Base-by-base conservation (phyloP, 2,113 vertebrate species). In the Datnioides undecimradiatus region DNA sequence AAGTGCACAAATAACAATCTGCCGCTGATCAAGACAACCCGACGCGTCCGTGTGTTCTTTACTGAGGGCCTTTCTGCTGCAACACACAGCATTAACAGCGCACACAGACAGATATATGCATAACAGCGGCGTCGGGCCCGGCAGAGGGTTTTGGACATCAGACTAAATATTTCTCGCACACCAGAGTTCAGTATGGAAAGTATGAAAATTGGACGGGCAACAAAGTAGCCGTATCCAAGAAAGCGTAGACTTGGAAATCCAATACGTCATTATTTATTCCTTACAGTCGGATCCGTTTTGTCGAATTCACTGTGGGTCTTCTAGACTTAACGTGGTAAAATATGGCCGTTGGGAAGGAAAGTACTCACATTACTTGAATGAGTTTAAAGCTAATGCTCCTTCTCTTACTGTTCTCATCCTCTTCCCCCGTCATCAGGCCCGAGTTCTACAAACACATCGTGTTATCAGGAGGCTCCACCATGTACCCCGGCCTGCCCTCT, bases 391-490 rank as follows among this genome's bases (percentile, higher is more conserved):
- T n/a, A n/a, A 8, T 25, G 4, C 5, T 8, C 1, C 7, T 6
- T 2, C 27, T 65, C n/a, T 83, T 64, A 27, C 62, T 62, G 41
- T 21, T 9, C 29, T 67, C 46, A 76, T 49, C 6, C 0, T 41
- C 23, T 46, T 4, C 55, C 40, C 68, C 21, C n/a, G 25, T 70
- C 72, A 8, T 58, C 78, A 99, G 98, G 91, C 90, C 98, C 63
- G 98, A 99, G 89, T 99, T 99, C 94, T 99, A 99, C 90, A 99
- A 99, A 90, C 98, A 99, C 93, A 99, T 99, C 31, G 98, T 99
- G 86, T 90, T 99, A 59, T 99, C 98, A 8, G 98, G 98, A 74
- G 98, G 98, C 0, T 99, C 98, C 91, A 99, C 98, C 85, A 99
- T 99, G 98, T 99, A 99, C 76, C 98, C 98, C 0, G 98, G 98